phyloP scores from a whole-genome alignment of 1,140 invertebrate genomes.

The Euwallacea fornicatus region DNA sequence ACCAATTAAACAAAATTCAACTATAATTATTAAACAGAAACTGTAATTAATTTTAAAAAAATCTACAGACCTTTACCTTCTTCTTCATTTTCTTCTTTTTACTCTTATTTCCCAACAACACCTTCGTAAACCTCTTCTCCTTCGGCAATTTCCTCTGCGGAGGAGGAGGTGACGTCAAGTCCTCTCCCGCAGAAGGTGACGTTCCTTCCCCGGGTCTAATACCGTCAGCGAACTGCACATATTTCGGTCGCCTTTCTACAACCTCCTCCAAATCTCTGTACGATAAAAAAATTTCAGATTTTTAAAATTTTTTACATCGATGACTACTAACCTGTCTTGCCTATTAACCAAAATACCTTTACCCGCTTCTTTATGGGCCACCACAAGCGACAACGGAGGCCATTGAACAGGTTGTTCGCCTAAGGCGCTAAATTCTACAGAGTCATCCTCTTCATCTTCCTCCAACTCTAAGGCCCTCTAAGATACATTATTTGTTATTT shows the following conservation, averaged over 20 bases:
- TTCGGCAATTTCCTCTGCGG: slow-evolving; percentile 51
- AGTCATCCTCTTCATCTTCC: slow-evolving; percentile 42
- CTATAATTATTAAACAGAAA: not conserved
- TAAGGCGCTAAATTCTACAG: slow-evolving; percentile 23
- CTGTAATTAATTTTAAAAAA: slow-evolving; percentile 1
- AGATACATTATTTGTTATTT: slow-evolving; percentile 19
- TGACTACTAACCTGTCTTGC: not conserved
- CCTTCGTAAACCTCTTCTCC: slow-evolving; percentile 58
- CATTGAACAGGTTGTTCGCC: slow-evolving; percentile 40
- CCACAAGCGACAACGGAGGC: slow-evolving; percentile 41
- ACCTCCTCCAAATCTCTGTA: not conserved
- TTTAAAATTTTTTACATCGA: not conserved
- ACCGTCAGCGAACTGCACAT: slow-evolving; percentile 67
- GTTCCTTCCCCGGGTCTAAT: slow-evolving; percentile 67
- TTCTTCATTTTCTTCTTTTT: slow-evolving; percentile 64
- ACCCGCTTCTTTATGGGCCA: slow-evolving; percentile 37
- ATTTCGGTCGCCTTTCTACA: slow-evolving; percentile 47
- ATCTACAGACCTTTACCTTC: slow-evolving; percentile 54
- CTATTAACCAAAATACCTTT: slow-evolving; percentile 45
- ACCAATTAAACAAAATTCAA: no score
- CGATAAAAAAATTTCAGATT: no score
- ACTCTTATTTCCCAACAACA: slow-evolving; percentile 55
- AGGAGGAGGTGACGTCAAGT: slow-evolving; percentile 66
- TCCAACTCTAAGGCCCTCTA: slow-evolving; percentile 49
- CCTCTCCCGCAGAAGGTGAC: slow-evolving; percentile 65